These are phyloP conservation scores for Rostratula benghalensis DNA, from an alignment of 2,113 vertebrate species.

Conservation along the genomic window DNA sequence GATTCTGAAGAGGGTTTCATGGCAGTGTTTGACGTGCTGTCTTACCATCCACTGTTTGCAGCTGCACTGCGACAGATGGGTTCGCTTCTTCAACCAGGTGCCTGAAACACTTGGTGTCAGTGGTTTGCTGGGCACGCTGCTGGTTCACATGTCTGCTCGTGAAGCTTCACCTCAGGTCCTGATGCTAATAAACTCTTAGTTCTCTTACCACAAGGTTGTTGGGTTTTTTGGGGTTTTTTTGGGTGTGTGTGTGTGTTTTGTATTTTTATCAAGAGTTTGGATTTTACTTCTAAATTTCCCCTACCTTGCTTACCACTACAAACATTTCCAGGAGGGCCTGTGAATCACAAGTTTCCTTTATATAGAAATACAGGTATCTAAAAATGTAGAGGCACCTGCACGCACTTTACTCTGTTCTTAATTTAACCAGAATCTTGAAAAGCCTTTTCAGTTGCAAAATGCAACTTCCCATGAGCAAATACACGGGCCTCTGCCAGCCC, in stretches of 20 bases:
- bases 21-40: neutral
- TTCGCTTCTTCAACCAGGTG: neutral
- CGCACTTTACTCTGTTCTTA: neutral
- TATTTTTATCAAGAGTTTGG: neutral
- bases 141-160: neutral
- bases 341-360: neutral
- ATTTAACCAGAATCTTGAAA: neutral
- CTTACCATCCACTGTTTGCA: neutral
- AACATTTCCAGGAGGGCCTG: neutral
- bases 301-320: neutral
- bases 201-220: neutral
- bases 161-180: neutral
- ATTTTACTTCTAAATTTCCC: neutral
- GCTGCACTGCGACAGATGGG: neutral
- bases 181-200: neutral
- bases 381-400: neutral
- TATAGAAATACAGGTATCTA: neutral
- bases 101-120: neutral
- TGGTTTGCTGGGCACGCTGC: accelerated
- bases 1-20: neutral
- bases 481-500: neutral
- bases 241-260: too few relatives aligned
- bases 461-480: neutral
- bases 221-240: too few relatives aligned
- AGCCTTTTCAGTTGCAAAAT: neutral